phyloP scores from a whole-genome alignment of 2,113 vertebrate genomes.

The Cyphomyrus discorhynchus region DNA sequence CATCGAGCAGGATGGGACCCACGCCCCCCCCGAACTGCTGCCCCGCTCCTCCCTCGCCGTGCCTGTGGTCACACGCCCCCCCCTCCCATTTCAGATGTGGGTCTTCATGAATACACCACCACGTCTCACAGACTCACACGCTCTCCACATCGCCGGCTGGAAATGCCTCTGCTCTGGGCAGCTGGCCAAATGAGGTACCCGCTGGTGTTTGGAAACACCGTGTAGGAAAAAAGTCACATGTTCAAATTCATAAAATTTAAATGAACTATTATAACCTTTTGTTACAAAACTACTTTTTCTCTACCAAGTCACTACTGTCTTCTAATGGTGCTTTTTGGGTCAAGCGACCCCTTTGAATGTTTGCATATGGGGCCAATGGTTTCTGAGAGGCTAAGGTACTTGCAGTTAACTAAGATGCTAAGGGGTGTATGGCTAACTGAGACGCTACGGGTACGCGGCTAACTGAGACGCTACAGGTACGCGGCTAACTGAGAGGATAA shows the following conservation, averaged over 20 bases:
- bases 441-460: background rate
- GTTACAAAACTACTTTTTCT: background rate
- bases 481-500: no score
- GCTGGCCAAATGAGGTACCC: background rate
- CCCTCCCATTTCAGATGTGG: background rate
- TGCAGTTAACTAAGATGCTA: background rate
- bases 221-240: background rate
- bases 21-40: conserved; percentile 52
- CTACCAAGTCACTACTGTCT: background rate
- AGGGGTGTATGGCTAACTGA: background rate
- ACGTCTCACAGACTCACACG: background rate
- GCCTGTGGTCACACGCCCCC: conserved; percentile 42
- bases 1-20: conserved; percentile 80
- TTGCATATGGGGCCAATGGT: background rate
- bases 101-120: background rate
- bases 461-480: background rate
- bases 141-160: background rate
- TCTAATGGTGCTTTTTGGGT: background rate
- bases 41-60: conserved; percentile 56
- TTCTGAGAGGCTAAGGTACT: background rate
- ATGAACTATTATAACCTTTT: background rate
- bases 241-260: background rate
- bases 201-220: background rate
- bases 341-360: background rate
- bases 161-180: background rate